Evolutionary conservation across 1,140 invertebrate species (phyloP), one percentile per base, ranked within the genome.

Genomic region (Pseudomyrmex pallidus): DNA sequence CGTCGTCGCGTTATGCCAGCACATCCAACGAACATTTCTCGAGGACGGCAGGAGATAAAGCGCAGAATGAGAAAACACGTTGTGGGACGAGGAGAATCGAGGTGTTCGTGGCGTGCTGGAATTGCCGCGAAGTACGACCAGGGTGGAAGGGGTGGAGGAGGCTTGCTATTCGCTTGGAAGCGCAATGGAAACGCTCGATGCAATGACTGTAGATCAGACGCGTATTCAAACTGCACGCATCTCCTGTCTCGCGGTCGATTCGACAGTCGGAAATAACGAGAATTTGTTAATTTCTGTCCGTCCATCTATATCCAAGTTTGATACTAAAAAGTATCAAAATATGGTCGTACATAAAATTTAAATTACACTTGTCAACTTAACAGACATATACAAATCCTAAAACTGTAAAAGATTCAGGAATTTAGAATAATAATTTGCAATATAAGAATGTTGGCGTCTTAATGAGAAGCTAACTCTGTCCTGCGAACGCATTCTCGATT

Each of bases 1-100:
- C 57, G 20, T 46, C 15, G 9, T 15, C 20, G 20, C 57, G 61
- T n/a, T 46, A 35, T 35, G 57, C 35, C 7, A 74, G 35, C 12
- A 74, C 15, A 62, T 48, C 13, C 12, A n/a, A 72, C 12, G 35
- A 80, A 62, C 66, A 44, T 80, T 74, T 67, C 17, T 80, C 44
- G 52, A 68, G 52, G 9, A 62, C 20, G 20, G 15, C 44, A 12
- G 1, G 52, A 70, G 64, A 70, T 67, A 59, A 68, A 70, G 13
- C 35, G 64, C 17, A 67, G 61, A 44, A 66, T 67, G 13, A 64
- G 61, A 64, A 54, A 76, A 57, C 48, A 74, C 15, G 22, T 54
- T 64, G 25, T 2, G 17, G 10, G 8, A 44, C 12, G 17, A 56
- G 63, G n/a, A 77, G 15, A 64, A 10, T 44, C 10, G 35, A 68